phyloP scores from a whole-genome alignment of 2,797 vertebrate species.

The Harpagifer antarcticus region DNA sequence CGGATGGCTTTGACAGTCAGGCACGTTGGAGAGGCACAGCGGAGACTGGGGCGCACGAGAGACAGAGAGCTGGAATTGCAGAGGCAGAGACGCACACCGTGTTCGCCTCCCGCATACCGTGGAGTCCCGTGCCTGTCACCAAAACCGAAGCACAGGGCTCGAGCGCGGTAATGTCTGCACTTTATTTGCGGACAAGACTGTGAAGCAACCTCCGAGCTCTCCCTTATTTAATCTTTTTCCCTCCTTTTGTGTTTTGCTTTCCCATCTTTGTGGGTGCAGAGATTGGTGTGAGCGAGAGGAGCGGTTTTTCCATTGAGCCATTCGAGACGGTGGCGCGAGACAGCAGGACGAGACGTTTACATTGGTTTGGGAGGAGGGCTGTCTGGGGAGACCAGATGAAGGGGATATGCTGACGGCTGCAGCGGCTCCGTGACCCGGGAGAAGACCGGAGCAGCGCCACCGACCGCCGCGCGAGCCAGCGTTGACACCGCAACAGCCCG shows the following conservation, averaged over 20 bases:
- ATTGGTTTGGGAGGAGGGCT: conserved; percentile 69
- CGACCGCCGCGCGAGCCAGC: conserved; percentile 62
- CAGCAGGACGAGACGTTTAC: conserved; percentile 57
- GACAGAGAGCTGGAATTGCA: conserved; percentile 82
- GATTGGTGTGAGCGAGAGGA: conserved; percentile 75
- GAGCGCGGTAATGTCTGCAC: conserved; percentile 59
- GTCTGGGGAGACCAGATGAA: conserved; percentile 73
- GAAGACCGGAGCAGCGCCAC: conserved; percentile 63
- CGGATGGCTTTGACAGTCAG: conserved; percentile 79
- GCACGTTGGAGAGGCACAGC: conserved; percentile 82
- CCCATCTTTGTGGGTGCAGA: conserved; percentile 73
- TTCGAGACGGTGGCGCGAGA: conserved; percentile 65
- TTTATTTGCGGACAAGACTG: conserved; percentile 33
- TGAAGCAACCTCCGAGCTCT: conserved; percentile 40
- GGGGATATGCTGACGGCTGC: conserved; percentile 86
- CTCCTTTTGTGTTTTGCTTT: conserved; percentile 46
- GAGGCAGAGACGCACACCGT: conserved; percentile 79
- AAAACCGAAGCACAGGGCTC: conserved; percentile 49
- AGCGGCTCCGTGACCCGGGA: conserved; percentile 85
- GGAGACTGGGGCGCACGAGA: conserved; percentile 74
- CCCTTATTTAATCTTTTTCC: conserved; percentile 19
- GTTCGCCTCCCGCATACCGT: conserved; percentile 75
- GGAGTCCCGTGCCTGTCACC: conserved; percentile 76
- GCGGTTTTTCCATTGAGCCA: conserved; percentile 58
- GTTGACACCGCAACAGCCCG: conserved; percentile 72